Base-by-base conservation (phyloP, 2,888 invertebrate genomes). In the Nephrocerus scutellatus region DNA sequence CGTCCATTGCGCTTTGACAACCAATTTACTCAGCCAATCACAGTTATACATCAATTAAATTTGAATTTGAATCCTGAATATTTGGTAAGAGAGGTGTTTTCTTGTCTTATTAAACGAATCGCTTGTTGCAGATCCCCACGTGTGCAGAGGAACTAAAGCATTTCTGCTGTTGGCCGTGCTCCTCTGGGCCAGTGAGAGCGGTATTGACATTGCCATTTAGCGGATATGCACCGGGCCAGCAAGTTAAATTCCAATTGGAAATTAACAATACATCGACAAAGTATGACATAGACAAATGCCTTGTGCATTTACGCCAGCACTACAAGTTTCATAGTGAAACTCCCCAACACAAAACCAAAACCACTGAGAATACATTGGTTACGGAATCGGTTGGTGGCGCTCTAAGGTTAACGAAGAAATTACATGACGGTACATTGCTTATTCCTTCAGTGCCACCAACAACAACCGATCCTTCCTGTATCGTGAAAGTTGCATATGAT, bases 31-130 rank as follows among this genome's bases (percentile, higher is more conserved):
- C 52, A 53, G 24, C 53, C 58, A 1, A 87, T 90, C 55, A 84
- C 81, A 33, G 80, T 91, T 10, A 74, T 85, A 38, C 79, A 83
- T 48, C 76, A 81, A 3, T 70, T 88, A 54, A 87, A 90, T 68
- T 73, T 91, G 43, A 90, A 90, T 68, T 72, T 74, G 47, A 79
- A 81, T 61, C 70, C 77, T 2, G 74, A 75, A 44, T 79, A 81
- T 46, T 73, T 73, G 66, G 83, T 83, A 70, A 64, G 70, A 47
- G 13, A 10, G 10, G 33, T 30, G 1, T 5, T 6, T 10, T 18
- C n/a, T 16, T 12, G 6, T 9, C 2, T n/a, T 28, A 10, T 12
- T 9, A 3, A 20, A n/a, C 6, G 14, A 26, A 24, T 5, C 10
- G 15, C 7, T 25, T 12, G 6, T 10, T 14, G 2, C 22, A 62